Evolutionary conservation across 2,888 invertebrate genomes (phyloP).

Genomic region (Drosophila longiperda): DNA sequence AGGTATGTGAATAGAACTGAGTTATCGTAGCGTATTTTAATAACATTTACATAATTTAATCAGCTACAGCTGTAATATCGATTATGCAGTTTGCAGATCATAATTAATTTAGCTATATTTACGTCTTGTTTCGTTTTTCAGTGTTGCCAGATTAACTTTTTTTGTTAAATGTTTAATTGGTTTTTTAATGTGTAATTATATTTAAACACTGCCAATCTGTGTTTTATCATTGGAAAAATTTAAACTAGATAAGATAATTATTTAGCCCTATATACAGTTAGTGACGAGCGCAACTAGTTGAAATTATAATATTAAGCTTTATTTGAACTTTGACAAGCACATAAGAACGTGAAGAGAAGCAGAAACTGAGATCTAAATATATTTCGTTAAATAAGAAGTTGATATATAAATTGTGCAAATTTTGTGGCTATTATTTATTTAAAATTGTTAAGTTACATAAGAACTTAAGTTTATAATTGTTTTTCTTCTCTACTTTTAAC

Average conservation of each 20-base stretch:
- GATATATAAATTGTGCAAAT: not conserved
- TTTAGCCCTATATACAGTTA: not conserved
- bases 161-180: not conserved
- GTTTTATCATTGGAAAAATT: not conserved
- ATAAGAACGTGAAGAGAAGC: not conserved
- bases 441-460: not conserved
- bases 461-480: not conserved
- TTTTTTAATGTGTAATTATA: not conserved
- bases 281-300: not conserved
- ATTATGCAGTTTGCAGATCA: not conserved
- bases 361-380: not conserved
- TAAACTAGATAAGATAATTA: not conserved
- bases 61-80: not conserved
- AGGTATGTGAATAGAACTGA: conserved; percentile 49
- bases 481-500: not conserved
- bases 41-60: not conserved
- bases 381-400: not conserved
- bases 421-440: not conserved
- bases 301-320: not conserved
- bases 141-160: not conserved
- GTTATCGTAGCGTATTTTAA: not conserved
- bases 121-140: not conserved
- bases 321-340: not conserved
- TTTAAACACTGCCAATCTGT: not conserved
- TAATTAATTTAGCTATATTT: not conserved